These are phyloP conservation scores for Arenicola marina DNA, from an alignment of 2,888 invertebrate genomes.

Conservation along the genomic window DNA sequence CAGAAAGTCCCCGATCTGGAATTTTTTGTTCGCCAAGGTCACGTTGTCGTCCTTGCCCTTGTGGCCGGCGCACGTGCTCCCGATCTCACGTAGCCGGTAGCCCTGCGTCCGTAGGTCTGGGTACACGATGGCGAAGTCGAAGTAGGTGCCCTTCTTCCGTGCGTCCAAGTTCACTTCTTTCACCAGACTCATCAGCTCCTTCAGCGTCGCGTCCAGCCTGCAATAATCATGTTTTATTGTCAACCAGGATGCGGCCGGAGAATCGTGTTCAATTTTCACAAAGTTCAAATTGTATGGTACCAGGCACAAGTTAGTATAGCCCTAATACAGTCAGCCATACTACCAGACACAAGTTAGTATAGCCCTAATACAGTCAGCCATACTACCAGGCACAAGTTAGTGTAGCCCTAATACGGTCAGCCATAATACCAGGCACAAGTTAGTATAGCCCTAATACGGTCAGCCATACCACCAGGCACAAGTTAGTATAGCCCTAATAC, in stretches of 20 bases:
- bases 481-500: no score
- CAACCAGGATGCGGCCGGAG: no score
- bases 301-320: no score
- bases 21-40: constrained; percentile 75
- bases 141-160: constrained; percentile 91
- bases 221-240: no score
- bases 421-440: no score
- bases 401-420: no score
- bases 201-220: constrained; percentile 84
- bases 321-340: no score
- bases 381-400: no score
- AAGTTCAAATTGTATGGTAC: not conserved
- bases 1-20: constrained; percentile 94
- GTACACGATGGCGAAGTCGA: constrained; percentile 86
- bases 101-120: constrained; percentile 61
- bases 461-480: no score
- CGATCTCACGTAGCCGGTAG: constrained; percentile 85
- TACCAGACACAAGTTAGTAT: no score
- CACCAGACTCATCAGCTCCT: constrained; percentile 93
- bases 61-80: constrained; percentile 86
- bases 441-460: no score
- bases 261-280: not conserved
- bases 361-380: no score
- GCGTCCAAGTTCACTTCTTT: constrained; percentile 99
- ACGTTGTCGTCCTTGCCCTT: constrained; percentile 91